Conservation (phyloP, 2,888 invertebrate species). For the Cecidostiba fungosa region DNA sequence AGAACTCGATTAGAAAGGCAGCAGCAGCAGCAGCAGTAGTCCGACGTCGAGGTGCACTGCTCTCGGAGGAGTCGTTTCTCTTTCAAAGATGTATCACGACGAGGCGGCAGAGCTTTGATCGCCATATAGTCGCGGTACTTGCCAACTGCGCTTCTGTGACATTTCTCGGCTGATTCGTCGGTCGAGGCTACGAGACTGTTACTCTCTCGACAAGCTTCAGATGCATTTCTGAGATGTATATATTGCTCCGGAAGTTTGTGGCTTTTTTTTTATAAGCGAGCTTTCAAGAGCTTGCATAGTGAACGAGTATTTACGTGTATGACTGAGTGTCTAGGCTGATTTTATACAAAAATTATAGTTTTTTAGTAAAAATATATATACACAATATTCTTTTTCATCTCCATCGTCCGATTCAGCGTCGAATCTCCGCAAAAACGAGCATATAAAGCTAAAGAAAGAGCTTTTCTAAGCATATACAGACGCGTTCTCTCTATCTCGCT, state of each 20-base stretch:
- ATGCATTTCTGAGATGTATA: background rate
- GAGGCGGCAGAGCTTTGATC: slow-evolving; percentile 49
- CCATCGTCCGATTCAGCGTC: too few relatives aligned
- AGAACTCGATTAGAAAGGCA: slow-evolving; percentile 65
- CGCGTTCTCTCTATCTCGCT: background rate
- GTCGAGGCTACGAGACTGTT: background rate
- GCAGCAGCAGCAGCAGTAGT: slow-evolving; percentile 42
- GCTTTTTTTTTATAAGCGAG: background rate
- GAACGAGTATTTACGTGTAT: too few relatives aligned
- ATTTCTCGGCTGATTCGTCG: slow-evolving; percentile 55
- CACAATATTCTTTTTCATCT: too few relatives aligned
- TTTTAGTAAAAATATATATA: too few relatives aligned
- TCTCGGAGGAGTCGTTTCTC: slow-evolving; percentile 64
- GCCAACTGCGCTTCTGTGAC: slow-evolving; percentile 50
- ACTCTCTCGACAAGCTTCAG: background rate
- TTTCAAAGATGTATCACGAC: slow-evolving; percentile 63
- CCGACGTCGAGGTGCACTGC: slow-evolving; percentile 31
- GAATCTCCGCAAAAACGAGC: too few relatives aligned
- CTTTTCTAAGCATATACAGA: background rate
- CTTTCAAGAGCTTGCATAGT: background rate
- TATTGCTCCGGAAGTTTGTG: background rate
- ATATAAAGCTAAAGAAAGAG: background rate
- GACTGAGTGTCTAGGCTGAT: too few relatives aligned
- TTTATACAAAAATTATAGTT: too few relatives aligned
- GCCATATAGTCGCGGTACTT: slow-evolving; percentile 22